Evolutionary conservation across 2,888 invertebrate genomes (phyloP).

Genomic region (Leptopterna dolabrata): DNA sequence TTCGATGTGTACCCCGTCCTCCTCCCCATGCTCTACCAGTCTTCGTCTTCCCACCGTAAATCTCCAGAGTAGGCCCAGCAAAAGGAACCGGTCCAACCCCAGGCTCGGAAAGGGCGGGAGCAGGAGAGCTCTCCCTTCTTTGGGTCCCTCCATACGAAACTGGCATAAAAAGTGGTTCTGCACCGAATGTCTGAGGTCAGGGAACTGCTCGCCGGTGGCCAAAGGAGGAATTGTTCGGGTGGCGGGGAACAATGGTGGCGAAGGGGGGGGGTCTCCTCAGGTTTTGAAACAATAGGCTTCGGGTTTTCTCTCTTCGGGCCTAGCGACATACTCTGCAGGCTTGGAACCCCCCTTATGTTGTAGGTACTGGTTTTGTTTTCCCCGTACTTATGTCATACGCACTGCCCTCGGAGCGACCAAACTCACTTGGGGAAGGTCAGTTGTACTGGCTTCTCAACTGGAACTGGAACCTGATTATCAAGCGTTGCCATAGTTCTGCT

Average conservation of each 20-base stretch:
- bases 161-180: constrained; percentile 26
- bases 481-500: no score
- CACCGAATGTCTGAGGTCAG: constrained; percentile 29
- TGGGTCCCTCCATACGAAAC: neutral
- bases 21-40: neutral
- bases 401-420: neutral
- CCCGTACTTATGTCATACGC: neutral
- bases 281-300: constrained; percentile 14
- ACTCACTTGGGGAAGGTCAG: neutral
- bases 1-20: neutral
- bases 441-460: no score
- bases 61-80: neutral
- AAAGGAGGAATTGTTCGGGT: neutral
- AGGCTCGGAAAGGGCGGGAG: neutral
- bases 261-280: neutral
- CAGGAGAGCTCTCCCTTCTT: neutral
- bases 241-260: neutral
- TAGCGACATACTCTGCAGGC: neutral
- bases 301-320: neutral
- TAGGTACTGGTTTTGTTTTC: neutral
- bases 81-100: neutral
- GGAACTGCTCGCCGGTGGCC: neutral
- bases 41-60: neutral
- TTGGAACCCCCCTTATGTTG: neutral
- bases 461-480: no score